These are phyloP conservation scores for Agrenia bidenticulata DNA, from an alignment of 2,888 invertebrate species.

Conservation along the genomic window DNA sequence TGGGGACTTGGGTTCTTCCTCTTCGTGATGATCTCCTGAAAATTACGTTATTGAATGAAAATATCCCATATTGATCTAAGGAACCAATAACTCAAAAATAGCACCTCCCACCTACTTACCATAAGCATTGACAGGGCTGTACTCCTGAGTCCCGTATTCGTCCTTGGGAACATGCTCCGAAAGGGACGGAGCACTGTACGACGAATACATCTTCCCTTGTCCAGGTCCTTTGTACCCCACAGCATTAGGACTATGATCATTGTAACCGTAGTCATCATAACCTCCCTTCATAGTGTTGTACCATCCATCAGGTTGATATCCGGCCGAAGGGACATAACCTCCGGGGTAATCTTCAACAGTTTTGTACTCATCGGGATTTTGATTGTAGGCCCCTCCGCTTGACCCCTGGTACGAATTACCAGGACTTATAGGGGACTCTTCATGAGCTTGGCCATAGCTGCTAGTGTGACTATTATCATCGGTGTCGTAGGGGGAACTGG, in stretches of 20 bases:
- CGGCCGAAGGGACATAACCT: conserved; percentile 12
- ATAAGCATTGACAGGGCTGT: background rate
- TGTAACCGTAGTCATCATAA: conserved; percentile 35
- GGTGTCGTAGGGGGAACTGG: background rate
- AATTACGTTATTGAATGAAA: background rate
- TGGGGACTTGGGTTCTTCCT: background rate
- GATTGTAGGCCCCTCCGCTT: background rate
- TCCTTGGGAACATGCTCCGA: background rate
- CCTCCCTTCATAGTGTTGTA: conserved; percentile 24
- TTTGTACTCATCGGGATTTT: background rate
- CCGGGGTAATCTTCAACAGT: background rate
- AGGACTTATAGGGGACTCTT: background rate
- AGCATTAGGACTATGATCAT: conserved; percentile 22
- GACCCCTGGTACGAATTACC: too few species aligned
- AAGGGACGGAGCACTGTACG: conserved; percentile 2
- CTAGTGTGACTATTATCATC: background rate
- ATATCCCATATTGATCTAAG: background rate
- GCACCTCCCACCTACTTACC: background rate
- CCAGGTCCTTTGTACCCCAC: conserved; percentile 24
- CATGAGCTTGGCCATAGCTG: background rate
- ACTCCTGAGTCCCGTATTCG: background rate
- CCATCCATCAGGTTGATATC: conserved; percentile 17
- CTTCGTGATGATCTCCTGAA: background rate
- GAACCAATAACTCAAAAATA: background rate
- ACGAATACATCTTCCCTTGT: background rate